Evolutionary conservation across 2,113 vertebrate genomes (phyloP).

Genomic region (Oncorhynchus keta): DNA sequence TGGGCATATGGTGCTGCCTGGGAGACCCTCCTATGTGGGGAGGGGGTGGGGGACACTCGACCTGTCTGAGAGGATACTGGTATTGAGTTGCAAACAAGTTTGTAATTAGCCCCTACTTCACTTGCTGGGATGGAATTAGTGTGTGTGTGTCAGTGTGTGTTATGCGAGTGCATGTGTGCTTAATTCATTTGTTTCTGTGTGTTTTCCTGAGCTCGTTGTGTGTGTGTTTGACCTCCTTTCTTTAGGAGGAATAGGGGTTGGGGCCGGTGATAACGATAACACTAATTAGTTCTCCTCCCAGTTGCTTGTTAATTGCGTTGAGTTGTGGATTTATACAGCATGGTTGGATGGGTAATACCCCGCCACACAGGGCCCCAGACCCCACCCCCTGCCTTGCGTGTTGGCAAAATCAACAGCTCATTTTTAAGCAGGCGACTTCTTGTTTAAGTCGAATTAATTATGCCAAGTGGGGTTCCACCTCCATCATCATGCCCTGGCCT

Average conservation of each 20-base stretch:
- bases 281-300: slow-evolving; percentile 82
- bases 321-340: slow-evolving; percentile 70
- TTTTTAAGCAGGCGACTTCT: slow-evolving; percentile 57
- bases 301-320: slow-evolving; percentile 77
- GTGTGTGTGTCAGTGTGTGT: slow-evolving; percentile 14
- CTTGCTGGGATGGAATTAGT: slow-evolving; percentile 70
- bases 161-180: slow-evolving; percentile 32
- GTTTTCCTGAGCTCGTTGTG: slow-evolving; percentile 42
- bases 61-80: slow-evolving; percentile 64
- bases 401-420: slow-evolving; percentile 72
- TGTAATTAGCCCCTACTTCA: slow-evolving; percentile 74
- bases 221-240: slow-evolving; percentile 65
- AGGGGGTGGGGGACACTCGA: slow-evolving; percentile 34
- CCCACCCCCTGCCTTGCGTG: slow-evolving; percentile 51
- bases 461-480: slow-evolving; percentile 59
- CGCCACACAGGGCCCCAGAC: slow-evolving; percentile 14
- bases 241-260: slow-evolving; percentile 59
- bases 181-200: slow-evolving; percentile 23
- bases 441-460: slow-evolving; percentile 72
- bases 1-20: neutral
- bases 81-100: slow-evolving; percentile 76
- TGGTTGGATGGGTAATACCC: slow-evolving; percentile 58
- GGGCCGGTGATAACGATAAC: slow-evolving; percentile 73
- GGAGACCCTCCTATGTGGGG: neutral
- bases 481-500: too few species aligned